Base-by-base conservation (phyloP, 2,888 invertebrate species). In the Adineta ricciae region DNA sequence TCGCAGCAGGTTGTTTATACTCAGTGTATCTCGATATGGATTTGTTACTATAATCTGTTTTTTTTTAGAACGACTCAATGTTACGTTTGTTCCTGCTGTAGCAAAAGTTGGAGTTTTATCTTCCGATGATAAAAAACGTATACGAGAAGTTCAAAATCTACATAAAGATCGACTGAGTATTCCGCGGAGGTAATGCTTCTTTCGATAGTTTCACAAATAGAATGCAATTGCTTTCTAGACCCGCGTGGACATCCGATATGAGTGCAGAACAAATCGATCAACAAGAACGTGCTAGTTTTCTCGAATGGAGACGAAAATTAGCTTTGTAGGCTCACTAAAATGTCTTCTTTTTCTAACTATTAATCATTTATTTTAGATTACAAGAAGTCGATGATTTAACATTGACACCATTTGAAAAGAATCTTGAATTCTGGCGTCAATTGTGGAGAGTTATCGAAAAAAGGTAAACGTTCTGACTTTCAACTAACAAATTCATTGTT, bases 361-460 rank as follows among this genome's bases (percentile, higher is more conserved):
- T 64, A 27, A n/a, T 24, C n/a, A 24, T 1, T n/a, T 83, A 49
- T 1, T 50, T 49, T 50, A 52, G 83, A 32, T 50, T 83, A 32
- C 86, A 84, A 84, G 83, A 84, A 38, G 52, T 52, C 27, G 84
- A 84, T 54, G 52, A 72, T 83, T 50, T 84, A 38, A 4, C 92
- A 95, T 91, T 99, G 87, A 99, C 99, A 0, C 99, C 99, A 0
- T 99, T 96, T 91, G 99, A 99, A 89, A 94, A 96, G 89, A 99
- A 99, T 91, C 90, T 98, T 36, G 97, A 99, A 90, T 95, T 99
- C 88, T 99, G 99, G 99, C 93, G 97, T 83, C 99, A 99, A 90
- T 90, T 99, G 52, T 99, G 99, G 99, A 93, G 98, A 88, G 98
- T 99, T 0, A 93, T 99, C n/a, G 99, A 99, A 90, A 93, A 95